Percentiles rank a stretch among this genome's conserved stretches.
Evolutionary conservation across 2,113 vertebrate genomes (phyloP).

Genomic region (Mastomys natalensis): DNA sequence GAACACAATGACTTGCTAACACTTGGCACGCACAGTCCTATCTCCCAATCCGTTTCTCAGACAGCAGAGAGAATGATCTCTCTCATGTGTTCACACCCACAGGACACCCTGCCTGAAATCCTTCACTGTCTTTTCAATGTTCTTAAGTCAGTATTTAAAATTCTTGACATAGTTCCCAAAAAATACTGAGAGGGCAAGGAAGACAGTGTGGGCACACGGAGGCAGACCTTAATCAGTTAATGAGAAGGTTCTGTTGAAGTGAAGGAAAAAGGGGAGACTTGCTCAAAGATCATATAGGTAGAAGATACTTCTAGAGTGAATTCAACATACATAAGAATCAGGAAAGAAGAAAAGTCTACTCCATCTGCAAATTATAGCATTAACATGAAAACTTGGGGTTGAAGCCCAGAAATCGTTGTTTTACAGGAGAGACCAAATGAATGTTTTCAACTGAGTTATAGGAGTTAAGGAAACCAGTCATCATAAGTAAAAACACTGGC

Average conservation of each 20-base stretch:
- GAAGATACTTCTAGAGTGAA: background rate
- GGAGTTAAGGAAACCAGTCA: background rate
- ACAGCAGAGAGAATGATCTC: background rate
- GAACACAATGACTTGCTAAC: background rate
- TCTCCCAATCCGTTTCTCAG: background rate
- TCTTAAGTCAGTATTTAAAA: constrained; percentile 40
- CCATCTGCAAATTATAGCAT: background rate
- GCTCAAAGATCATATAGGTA: background rate
- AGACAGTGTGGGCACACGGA: background rate
- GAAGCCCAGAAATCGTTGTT: background rate
- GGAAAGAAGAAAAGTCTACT: background rate
- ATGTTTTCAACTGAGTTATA: background rate
- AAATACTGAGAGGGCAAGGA: constrained; percentile 4
- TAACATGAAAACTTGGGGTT: background rate
- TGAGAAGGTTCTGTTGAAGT: constrained; percentile 6
- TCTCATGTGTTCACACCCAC: background rate
- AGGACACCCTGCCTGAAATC: background rate
- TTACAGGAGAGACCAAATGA: background rate
- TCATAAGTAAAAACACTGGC: background rate
- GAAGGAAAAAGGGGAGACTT: background rate
- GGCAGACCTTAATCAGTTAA: background rate
- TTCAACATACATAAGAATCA: background rate
- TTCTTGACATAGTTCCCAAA: constrained; percentile 42
- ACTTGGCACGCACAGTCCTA: too few species aligned
- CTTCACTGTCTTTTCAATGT: background rate